A percentile compares a stretch with the other conserved stretches of the same genome.
phyloP scores from a whole-genome alignment of 2,797 vertebrate genomes.

The Myotis vivesi region DNA sequence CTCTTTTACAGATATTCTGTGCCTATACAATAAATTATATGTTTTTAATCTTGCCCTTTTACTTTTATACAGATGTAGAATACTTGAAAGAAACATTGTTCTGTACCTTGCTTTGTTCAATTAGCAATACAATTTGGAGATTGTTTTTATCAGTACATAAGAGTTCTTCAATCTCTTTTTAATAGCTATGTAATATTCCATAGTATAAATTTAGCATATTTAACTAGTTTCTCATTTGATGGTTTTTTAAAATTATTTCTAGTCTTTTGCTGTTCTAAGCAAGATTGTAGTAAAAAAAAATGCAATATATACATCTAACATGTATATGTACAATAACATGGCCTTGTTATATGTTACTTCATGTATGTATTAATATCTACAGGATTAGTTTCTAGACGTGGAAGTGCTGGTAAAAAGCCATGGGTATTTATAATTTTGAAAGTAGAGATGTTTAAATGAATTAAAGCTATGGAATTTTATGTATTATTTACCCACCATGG shows the following conservation, averaged over 20 bases:
- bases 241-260: conserved; percentile 37
- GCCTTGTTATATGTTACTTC: neutral
- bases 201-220: neutral
- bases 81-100: neutral
- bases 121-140: neutral
- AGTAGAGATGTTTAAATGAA: neutral
- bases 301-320: neutral
- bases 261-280: neutral
- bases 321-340: neutral
- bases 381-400: neutral
- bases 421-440: conserved; percentile 15
- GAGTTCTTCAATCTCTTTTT: neutral
- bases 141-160: neutral
- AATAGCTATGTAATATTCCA: neutral
- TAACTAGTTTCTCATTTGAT: conserved; percentile 14
- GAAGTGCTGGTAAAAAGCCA: neutral
- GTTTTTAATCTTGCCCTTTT: neutral
- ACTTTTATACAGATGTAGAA: neutral
- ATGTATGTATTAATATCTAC: neutral
- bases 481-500: neutral
- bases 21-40: neutral
- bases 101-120: conserved; percentile 15
- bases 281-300: neutral
- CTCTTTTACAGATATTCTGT: neutral
- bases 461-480: neutral